Evolutionary conservation across 2,888 invertebrate species (phyloP).

Genomic region (Gryllus longicercus): DNA sequence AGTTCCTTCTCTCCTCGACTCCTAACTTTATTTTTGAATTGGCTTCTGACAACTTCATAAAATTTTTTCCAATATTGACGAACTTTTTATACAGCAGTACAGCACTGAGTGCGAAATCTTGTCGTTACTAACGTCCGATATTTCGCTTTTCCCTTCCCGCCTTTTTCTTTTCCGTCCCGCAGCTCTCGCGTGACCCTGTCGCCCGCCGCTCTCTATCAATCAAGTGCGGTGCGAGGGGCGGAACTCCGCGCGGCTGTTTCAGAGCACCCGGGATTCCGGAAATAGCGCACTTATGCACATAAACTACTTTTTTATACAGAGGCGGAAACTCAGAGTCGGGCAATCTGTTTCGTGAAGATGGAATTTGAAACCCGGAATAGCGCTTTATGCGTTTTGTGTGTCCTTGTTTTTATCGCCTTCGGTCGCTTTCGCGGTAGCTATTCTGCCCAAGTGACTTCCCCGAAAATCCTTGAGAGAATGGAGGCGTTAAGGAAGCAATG

Average conservation of each 20-base stretch:
- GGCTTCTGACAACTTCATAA: conserved; percentile 4
- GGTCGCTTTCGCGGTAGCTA: too few relatives aligned
- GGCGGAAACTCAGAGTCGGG: neutral
- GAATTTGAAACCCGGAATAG: neutral
- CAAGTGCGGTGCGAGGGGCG: neutral
- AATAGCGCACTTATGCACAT: neutral
- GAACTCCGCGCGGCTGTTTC: neutral
- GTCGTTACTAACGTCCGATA: conserved; percentile 17
- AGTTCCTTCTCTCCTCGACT: neutral
- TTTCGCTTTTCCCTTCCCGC: neutral
- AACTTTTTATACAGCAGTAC: conserved; percentile 5
- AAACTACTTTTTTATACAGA: conserved; percentile 6
- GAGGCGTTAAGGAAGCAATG: too few relatives aligned
- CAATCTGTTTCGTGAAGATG: conserved; percentile 17
- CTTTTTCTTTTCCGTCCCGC: neutral
- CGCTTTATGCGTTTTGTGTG: neutral
- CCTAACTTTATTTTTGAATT: conserved; percentile 1
- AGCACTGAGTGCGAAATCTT: conserved; percentile 17
- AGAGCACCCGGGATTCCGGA: neutral
- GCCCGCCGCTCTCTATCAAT: neutral
- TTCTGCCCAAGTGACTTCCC: too few relatives aligned
- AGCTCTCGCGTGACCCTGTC: neutral
- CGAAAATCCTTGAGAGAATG: too few relatives aligned
- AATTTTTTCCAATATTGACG: neutral
- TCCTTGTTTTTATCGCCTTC: neutral